phyloP scores from a whole-genome alignment of 2,888 invertebrate genomes.

The Drosophila conformis region DNA sequence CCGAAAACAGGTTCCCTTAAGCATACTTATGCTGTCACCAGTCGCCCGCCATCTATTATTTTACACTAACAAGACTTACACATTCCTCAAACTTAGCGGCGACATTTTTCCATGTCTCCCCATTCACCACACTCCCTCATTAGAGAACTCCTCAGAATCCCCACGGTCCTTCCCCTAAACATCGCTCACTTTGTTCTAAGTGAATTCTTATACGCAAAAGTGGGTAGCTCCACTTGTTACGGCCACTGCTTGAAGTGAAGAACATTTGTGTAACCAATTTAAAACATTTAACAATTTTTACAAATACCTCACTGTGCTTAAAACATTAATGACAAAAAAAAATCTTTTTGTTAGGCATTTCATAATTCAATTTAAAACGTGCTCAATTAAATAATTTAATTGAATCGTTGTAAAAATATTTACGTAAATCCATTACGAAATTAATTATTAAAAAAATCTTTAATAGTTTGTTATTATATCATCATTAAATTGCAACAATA shows the following conservation, averaged over 20 bases:
- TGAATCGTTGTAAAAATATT: neutral
- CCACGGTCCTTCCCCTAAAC: neutral
- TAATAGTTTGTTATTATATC: constrained; percentile 4
- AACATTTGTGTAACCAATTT: neutral
- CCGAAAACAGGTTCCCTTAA: constrained; percentile 24
- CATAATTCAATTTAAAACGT: neutral
- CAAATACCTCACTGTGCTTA: neutral
- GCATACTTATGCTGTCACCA: constrained; percentile 9
- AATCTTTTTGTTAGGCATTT: neutral
- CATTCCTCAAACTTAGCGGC: constrained; percentile 61
- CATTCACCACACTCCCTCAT: neutral
- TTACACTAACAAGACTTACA: constrained; percentile 70
- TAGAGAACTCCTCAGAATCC: neutral
- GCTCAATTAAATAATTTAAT: neutral
- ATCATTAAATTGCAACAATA: neutral
- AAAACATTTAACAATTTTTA: constrained; percentile 7
- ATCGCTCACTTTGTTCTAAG: constrained; percentile 56
- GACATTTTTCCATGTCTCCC: constrained; percentile 37
- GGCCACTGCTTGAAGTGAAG: neutral
- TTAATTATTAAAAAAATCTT: neutral
- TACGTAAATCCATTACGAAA: neutral
- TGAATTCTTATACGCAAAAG: constrained; percentile 56
- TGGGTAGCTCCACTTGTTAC: constrained; percentile 45
- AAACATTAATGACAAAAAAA: neutral
- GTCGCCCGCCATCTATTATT: constrained; percentile 58